Evolutionary conservation across 1,140 invertebrate genomes (phyloP), one percentile per base, ranked within the genome.

Genomic region (Lasioglossum albipes): DNA sequence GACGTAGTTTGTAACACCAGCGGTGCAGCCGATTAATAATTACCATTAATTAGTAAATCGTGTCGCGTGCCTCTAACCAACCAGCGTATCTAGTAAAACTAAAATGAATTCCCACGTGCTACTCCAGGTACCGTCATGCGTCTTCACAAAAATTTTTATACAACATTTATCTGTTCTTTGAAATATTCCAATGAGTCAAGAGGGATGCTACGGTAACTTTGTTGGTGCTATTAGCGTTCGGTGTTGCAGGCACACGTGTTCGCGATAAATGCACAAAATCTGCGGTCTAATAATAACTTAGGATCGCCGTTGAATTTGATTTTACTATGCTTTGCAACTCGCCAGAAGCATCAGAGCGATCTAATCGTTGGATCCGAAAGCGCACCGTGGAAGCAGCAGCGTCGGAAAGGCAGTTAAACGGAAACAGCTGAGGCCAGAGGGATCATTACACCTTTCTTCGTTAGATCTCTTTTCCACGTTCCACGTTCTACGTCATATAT

Each of bases 21-120:
- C 71, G 54, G 45, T 64, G 70, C 22, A 52, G 0, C 45, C 42
- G 78, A 68, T 80, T 80, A 80, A 75, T 80, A 75, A 80, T 75
- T 80, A 80, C 73, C 42, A 75, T 75, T 75, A 75, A 80, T 80
- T 80, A 80, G 65, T 31, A 27, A 68, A 45, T 80, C 54, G 57
- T 36, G 73, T 64, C 27, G 42, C 16, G 18, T 36, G 52, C 2
- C 18, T 6, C 13, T 27, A 10, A 36, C n/a, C 6, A 54, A 2
- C 20, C 20, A 20, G n/a, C 27, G 20, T 75, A 62, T 75, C 31
- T 66, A 62, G 45, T 66, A 41, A 62, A 75, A 54, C 65, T 57
- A 68, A 52, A 75, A 75, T 67, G 41, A 68, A 66, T 75, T 54
- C 27, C 68, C 62, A 62, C 41, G 7, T n/a, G n/a, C 7, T 6